Conservation (phyloP, 2,888 invertebrate genomes). For the Gymnocheta viridis region DNA sequence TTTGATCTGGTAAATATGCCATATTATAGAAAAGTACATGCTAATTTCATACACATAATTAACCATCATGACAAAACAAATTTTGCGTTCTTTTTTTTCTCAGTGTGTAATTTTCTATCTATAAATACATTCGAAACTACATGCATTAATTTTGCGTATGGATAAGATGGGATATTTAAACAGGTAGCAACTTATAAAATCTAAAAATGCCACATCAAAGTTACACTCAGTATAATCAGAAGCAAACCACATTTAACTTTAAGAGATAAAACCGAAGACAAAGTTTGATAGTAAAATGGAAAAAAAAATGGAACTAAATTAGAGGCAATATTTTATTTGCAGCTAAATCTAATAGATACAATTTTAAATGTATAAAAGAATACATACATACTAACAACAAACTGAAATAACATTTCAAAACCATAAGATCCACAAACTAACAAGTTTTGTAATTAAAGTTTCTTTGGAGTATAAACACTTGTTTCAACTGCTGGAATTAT, state of each 20-base stretch:
- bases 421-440: constrained; percentile 68
- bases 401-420: constrained; percentile 49
- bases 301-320: not conserved
- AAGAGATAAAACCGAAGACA: constrained; percentile 36
- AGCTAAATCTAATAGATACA: constrained; percentile 4
- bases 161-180: constrained; percentile 4
- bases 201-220: constrained; percentile 51
- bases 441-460: constrained; percentile 71
- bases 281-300: not conserved
- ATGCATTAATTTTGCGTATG: not conserved
- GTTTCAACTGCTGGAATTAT: not conserved
- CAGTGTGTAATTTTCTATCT: not conserved
- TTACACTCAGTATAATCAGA: constrained; percentile 48
- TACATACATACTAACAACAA: not conserved
- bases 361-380: not conserved
- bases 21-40: not conserved
- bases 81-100: not conserved
- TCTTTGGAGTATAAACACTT: constrained; percentile 9
- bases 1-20: too few species aligned
- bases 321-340: not conserved
- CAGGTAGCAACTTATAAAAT: constrained; percentile 8
- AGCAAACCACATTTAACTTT: constrained; percentile 58
- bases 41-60: constrained; percentile 7
- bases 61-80: constrained; percentile 8
- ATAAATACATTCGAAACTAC: not conserved